Conservation (phyloP, 2,113 vertebrate genomes). For the Paramormyrops kingsleyae region DNA sequence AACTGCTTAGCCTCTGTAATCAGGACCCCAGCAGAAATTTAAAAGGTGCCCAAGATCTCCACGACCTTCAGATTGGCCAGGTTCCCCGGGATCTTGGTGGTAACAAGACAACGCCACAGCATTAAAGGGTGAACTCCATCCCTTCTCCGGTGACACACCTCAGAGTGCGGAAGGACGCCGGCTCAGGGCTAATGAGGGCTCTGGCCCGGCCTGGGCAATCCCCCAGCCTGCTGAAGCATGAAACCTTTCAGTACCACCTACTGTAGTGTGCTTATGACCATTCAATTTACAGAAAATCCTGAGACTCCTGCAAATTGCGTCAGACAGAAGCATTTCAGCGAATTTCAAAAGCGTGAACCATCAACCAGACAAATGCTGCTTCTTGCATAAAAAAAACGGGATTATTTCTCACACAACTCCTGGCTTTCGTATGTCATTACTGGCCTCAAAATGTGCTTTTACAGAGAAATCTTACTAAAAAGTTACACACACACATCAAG, state of each 20-base stretch:
- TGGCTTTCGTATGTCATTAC: neutral
- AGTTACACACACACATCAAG: neutral
- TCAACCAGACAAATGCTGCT: neutral
- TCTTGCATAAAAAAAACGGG: neutral
- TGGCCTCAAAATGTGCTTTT: neutral
- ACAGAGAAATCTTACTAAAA: neutral
- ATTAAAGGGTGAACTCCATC: neutral
- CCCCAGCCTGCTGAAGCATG: neutral
- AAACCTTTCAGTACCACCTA: neutral
- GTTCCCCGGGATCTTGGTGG: neutral
- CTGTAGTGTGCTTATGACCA: neutral
- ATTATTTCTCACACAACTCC: neutral
- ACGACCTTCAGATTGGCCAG: neutral
- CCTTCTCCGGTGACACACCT: neutral
- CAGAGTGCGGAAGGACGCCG: neutral
- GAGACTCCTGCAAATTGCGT: neutral
- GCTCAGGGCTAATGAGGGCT: neutral
- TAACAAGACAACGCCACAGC: neutral
- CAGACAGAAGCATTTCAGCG: too few relatives aligned
- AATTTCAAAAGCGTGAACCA: neutral
- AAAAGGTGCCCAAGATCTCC: neutral
- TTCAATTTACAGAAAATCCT: neutral
- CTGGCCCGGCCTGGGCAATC: neutral
- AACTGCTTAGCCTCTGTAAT: neutral
- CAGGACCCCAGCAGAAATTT: neutral